Conservation (phyloP, 2,113 vertebrate species). For the Saccopteryx bilineata region DNA sequence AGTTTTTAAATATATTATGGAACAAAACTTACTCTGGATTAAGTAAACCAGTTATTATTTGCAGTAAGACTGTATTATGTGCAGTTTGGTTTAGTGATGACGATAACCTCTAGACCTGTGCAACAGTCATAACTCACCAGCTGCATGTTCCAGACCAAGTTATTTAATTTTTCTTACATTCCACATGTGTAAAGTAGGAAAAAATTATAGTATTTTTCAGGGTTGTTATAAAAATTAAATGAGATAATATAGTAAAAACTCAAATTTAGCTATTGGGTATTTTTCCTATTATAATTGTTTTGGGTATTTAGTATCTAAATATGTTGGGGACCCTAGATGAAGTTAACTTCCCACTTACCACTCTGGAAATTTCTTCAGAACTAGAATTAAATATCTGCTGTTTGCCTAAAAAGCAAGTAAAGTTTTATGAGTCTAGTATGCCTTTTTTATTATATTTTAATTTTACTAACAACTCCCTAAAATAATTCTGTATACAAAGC, state of each 20-base stretch:
- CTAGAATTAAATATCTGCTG: constrained; percentile 33
- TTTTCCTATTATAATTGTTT: neutral
- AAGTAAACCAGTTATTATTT: constrained; percentile 42
- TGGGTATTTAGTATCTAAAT: neutral
- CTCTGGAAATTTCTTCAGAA: constrained; percentile 28
- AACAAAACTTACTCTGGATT: constrained; percentile 3
- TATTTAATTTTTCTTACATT: constrained; percentile 52
- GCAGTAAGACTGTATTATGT: constrained; percentile 7
- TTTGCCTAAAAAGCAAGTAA: constrained; percentile 50
- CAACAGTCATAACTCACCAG: neutral
- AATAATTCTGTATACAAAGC: constrained; percentile 44
- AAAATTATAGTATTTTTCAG: neutral
- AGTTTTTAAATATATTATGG: constrained; percentile 26
- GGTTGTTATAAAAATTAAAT: constrained; percentile 32
- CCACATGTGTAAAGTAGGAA: constrained; percentile 20
- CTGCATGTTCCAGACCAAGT: neutral
- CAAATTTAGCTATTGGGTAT: neutral
- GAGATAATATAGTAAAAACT: constrained; percentile 34
- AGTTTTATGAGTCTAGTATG: neutral
- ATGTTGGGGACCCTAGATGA: neutral
- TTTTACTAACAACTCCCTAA: constrained; percentile 49
- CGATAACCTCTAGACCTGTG: neutral
- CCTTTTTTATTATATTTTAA: constrained; percentile 31
- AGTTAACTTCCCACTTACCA: neutral
- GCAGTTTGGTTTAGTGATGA: neutral